Evolutionary conservation across 2,113 vertebrate genomes (phyloP).

Genomic region (Alethe diademata): DNA sequence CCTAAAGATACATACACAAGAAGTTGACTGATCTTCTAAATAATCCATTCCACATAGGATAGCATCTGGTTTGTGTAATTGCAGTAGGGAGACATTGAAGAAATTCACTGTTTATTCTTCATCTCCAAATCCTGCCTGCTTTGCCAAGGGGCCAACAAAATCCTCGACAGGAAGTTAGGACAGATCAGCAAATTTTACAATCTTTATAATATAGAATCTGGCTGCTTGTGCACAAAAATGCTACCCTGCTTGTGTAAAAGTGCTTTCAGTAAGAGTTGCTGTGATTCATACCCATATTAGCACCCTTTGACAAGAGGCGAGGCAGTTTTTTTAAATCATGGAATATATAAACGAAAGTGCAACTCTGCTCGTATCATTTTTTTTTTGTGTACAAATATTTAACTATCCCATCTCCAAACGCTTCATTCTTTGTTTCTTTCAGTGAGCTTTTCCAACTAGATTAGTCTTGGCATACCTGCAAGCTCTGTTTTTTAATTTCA

Average conservation of each 20-base stretch:
- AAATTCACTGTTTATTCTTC: not conserved
- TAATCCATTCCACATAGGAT: not conserved
- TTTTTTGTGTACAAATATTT: not conserved
- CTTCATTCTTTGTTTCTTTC: not conserved
- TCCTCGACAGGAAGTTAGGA: not conserved
- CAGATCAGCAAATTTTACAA: not conserved
- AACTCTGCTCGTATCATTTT: rapidly evolving
- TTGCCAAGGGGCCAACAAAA: not conserved
- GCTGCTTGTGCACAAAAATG: not conserved
- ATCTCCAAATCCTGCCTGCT: not conserved
- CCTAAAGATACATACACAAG: not conserved
- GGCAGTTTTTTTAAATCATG: rapidly evolving
- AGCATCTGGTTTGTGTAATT: not conserved
- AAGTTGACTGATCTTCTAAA: not conserved
- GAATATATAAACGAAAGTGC: not conserved
- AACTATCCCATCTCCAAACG: too few species aligned
- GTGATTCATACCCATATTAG: not conserved
- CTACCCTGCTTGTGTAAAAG: not conserved
- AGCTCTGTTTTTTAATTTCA: not conserved
- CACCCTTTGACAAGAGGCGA: not conserved
- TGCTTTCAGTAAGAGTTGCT: not conserved
- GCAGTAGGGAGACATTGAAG: not conserved
- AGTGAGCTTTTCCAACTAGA: not conserved
- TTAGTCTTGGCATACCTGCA: not conserved
- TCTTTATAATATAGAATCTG: not conserved